Percentiles rank a stretch among this genome's conserved stretches.
Evolutionary conservation across 53 echinoderm and acorn worm genomes (phyloP).

Genomic region (Echinarachnius parma): DNA sequence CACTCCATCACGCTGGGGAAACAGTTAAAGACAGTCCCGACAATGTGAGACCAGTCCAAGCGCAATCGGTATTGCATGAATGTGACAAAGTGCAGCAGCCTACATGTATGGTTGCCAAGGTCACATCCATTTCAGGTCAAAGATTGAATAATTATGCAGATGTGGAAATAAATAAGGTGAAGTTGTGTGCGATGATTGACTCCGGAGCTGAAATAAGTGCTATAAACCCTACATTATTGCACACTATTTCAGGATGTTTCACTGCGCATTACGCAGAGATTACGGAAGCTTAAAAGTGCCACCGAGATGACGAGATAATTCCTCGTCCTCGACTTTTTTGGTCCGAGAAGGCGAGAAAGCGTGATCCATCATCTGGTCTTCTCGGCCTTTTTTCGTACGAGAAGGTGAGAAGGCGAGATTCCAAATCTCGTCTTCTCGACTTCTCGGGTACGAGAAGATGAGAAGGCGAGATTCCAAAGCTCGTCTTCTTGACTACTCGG

Average conservation of each 20-base stretch:
- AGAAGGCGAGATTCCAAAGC: not conserved
- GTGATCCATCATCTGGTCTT: too few relatives aligned
- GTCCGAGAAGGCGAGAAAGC: too few relatives aligned
- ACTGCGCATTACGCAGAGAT: too few relatives aligned
- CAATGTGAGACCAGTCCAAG: not conserved
- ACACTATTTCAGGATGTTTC: too few relatives aligned
- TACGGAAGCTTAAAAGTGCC: too few relatives aligned
- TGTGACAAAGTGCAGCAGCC: not conserved
- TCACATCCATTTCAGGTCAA: not conserved
- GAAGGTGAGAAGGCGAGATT: not conserved
- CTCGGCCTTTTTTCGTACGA: not conserved
- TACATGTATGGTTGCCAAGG: not conserved
- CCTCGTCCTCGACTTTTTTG: too few relatives aligned
- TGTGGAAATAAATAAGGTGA: conserved; percentile 2
- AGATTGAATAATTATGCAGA: conserved; percentile 30
- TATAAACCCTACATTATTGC: conserved; percentile 33
- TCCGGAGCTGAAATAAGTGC: conserved; percentile 36
- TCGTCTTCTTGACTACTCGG: not conserved
- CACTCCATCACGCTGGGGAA: too few relatives aligned
- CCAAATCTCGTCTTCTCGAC: not conserved
- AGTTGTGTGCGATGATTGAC: conserved; percentile 48
- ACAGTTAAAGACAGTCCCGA: too few relatives aligned
- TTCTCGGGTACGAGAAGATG: not conserved
- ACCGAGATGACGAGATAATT: too few relatives aligned
- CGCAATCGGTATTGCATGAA: not conserved